These are phyloP conservation scores for Xylocampa areola DNA, from an alignment of 2,888 invertebrate species.

Conservation along the genomic window DNA sequence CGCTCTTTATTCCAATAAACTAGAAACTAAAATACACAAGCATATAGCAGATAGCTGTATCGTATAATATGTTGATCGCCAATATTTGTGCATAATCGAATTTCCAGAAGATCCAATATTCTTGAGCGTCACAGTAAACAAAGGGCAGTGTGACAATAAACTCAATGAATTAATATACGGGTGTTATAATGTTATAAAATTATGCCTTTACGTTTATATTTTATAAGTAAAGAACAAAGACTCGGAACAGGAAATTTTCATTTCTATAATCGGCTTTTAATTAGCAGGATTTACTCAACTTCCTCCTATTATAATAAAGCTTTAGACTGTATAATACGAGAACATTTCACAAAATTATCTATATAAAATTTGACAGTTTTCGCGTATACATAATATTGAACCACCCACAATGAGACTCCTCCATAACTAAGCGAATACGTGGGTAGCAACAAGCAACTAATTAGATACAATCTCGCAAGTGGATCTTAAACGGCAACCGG, in stretches of 20 bases:
- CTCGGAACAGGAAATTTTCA: too few relatives aligned
- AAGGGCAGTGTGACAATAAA: constrained; percentile 29
- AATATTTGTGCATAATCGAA: constrained; percentile 55
- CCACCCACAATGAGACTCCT: constrained; percentile 2
- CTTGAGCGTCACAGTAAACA: constrained; percentile 52
- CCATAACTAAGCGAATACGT: constrained; percentile 3
- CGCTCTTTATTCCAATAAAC: too few relatives aligned
- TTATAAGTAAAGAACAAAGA: not conserved
- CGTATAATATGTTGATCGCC: constrained; percentile 33
- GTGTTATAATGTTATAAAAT: not conserved
- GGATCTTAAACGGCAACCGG: constrained; percentile 31
- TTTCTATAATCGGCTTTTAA: too few relatives aligned
- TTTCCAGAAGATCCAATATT: constrained; percentile 52
- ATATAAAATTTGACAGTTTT: too few relatives aligned
- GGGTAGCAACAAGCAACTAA: constrained; percentile 21
- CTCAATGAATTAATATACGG: constrained; percentile 10
- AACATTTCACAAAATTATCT: too few relatives aligned
- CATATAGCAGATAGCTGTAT: not conserved
- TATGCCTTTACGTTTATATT: constrained; percentile 1
- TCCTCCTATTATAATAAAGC: too few relatives aligned
- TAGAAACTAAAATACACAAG: not conserved
- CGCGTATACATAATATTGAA: not conserved
- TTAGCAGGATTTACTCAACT: too few relatives aligned
- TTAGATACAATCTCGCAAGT: constrained; percentile 34
- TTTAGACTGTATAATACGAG: too few relatives aligned